These are phyloP conservation scores for Oligia fasciuncula DNA, from an alignment of 2,888 invertebrate species.

Conservation along the genomic window DNA sequence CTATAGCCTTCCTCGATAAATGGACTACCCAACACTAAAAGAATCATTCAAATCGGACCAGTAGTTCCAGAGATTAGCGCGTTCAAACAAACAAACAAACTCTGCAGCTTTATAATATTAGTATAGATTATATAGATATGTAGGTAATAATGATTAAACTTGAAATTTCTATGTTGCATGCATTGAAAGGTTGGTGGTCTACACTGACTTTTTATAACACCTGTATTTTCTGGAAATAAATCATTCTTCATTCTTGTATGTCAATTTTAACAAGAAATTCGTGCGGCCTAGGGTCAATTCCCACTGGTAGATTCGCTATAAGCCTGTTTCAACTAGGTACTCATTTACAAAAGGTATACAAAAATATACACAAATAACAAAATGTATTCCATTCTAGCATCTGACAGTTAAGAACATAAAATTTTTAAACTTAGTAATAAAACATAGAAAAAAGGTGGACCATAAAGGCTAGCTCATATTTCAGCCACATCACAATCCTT, in stretches of 20 bases:
- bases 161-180: background rate
- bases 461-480: background rate
- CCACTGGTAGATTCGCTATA: background rate
- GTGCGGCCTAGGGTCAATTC: no score
- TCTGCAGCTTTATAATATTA: no score
- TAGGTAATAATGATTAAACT: background rate
- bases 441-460: background rate
- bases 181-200: background rate
- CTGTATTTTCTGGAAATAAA: background rate
- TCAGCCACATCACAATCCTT: background rate
- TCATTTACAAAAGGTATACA: background rate
- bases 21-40: no score
- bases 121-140: background rate
- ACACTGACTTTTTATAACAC: background rate
- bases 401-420: background rate
- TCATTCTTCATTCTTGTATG: background rate
- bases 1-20: no score
- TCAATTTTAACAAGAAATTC: background rate
- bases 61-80: no score
- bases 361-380: background rate
- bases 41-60: no score
- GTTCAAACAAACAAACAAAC: no score
- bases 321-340: background rate
- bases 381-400: background rate
- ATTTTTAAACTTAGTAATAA: background rate